These are phyloP conservation scores for Aethes cnicana DNA, from an alignment of 2,888 invertebrate species.

Conservation along the genomic window DNA sequence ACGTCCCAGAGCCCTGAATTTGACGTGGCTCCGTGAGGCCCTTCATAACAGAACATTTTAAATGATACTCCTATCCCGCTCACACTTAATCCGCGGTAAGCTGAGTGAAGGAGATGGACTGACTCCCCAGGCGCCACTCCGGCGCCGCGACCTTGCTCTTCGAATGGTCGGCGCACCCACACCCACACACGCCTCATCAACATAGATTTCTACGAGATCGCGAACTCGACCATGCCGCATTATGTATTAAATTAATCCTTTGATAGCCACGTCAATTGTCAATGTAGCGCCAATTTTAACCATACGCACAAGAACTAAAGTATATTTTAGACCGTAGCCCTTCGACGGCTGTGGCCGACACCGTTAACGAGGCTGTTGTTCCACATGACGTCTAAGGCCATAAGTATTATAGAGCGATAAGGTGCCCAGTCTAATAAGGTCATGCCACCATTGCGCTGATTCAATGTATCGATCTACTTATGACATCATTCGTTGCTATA, in stretches of 20 bases:
- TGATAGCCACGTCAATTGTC: no score
- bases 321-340: no score
- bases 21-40: not conserved
- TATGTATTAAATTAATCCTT: no score
- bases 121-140: conserved; percentile 17
- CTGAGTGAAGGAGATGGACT: no score
- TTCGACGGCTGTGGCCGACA: no score
- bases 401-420: not conserved
- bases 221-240: conserved; percentile 20
- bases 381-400: conserved; percentile 1
- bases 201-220: conserved; percentile 33
- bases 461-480: not conserved
- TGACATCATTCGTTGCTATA: conserved; percentile 9
- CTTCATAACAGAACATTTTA: no score
- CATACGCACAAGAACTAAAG: no score
- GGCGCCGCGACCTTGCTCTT: conserved; percentile 28
- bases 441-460: conserved; percentile 8
- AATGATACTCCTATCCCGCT: no score
- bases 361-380: conserved; percentile 1
- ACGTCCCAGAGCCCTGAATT: conserved; percentile 23
- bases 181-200: conserved; percentile 49
- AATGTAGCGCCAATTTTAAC: no score
- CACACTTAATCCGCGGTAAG: no score
- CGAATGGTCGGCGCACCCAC: conserved; percentile 70
- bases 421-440: conserved; percentile 18